phyloP scores from a whole-genome alignment of 2,113 vertebrate genomes.

The Sorex araneus region DNA sequence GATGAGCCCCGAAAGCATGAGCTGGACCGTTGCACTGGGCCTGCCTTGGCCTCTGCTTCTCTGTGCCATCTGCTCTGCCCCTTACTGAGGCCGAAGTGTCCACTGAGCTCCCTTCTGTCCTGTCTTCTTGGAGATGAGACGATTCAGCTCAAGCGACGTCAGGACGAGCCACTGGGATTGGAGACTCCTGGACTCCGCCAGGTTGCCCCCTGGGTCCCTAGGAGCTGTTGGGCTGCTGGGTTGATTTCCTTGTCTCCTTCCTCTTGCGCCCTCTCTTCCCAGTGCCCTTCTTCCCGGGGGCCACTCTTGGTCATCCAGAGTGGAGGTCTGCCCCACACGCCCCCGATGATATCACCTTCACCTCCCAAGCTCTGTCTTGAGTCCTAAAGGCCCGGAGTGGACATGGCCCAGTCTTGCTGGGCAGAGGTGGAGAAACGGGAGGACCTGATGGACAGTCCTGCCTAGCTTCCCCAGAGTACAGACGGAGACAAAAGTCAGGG shows the following conservation, averaged over 20 bases:
- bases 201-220: too few relatives aligned
- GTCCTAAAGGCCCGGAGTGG: background rate
- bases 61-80: background rate
- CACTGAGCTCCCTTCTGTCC: background rate
- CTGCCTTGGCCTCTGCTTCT: background rate
- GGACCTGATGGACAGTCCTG: too few relatives aligned
- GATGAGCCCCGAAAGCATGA: background rate
- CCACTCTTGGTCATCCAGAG: constrained; percentile 1
- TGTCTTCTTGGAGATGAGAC: too few relatives aligned
- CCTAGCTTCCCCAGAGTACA: background rate
- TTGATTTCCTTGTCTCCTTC: background rate
- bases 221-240: background rate
- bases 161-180: background rate
- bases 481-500: background rate
- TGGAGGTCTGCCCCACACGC: background rate
- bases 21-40: rapidly evolving
- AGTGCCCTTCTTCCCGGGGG: background rate
- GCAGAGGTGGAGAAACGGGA: background rate
- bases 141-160: background rate
- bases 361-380: background rate
- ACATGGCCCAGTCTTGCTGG: background rate
- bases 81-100: background rate
- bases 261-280: background rate
- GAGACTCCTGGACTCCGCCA: too few relatives aligned
- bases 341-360: background rate